Conservation (phyloP, 1,140 invertebrate genomes). For the Aphidius gifuensis region DNA sequence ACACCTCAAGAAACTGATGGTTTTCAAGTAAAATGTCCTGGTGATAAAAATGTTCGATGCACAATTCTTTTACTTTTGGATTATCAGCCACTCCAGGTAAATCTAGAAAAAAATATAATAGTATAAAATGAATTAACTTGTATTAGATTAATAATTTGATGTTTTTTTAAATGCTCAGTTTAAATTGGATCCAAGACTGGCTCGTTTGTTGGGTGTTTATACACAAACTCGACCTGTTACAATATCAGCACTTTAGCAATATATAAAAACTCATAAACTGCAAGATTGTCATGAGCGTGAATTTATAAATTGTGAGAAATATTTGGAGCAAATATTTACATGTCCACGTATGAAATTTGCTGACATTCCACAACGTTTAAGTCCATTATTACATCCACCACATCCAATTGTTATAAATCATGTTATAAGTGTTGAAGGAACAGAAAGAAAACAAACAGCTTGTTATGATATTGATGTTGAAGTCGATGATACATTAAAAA, state of each 20-base stretch:
- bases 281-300: slow-evolving; percentile 94
- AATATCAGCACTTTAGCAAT: slow-evolving; percentile 98
- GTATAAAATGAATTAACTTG: background rate
- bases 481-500: slow-evolving; percentile 95
- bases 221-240: slow-evolving; percentile 97
- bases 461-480: slow-evolving; percentile 99
- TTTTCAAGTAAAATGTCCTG: slow-evolving; percentile 98
- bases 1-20: slow-evolving; percentile 99
- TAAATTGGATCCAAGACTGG: slow-evolving; percentile 93
- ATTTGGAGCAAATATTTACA: slow-evolving; percentile 95
- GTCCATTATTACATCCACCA: slow-evolving; percentile 91
- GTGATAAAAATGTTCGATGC: slow-evolving; percentile 97
- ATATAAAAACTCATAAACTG: slow-evolving; percentile 95
- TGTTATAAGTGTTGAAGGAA: slow-evolving; percentile 81
- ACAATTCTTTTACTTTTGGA: slow-evolving; percentile 95
- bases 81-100: slow-evolving; percentile 91
- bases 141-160: background rate
- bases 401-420: slow-evolving; percentile 99
- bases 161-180: slow-evolving; percentile 57
- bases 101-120: slow-evolving; percentile 1
- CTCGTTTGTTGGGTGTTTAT: slow-evolving; percentile 93
- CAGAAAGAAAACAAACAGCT: slow-evolving; percentile 96
- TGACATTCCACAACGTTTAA: slow-evolving; percentile 95
- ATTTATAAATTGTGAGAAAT: slow-evolving; percentile 96
- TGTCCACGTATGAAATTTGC: slow-evolving; percentile 96